Percentiles rank a stretch among this genome's conserved stretches.
These are phyloP conservation scores for Orthosia incerta DNA, from an alignment of 2,888 invertebrate species.

Conservation along the genomic window DNA sequence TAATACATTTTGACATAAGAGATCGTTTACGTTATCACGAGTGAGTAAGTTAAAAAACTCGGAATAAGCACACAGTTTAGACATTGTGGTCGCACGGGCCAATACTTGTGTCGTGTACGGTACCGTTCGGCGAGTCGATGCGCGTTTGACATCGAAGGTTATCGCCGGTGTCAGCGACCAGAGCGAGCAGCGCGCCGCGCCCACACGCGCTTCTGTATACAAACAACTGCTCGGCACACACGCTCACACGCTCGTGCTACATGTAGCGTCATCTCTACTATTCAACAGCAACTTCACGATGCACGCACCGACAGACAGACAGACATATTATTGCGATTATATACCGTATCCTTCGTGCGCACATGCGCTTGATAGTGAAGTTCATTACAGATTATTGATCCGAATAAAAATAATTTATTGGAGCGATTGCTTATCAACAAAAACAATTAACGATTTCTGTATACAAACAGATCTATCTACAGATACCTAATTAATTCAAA, in stretches of 20 bases:
- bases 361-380: conserved; percentile 80
- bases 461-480: conserved; percentile 53
- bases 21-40: no score
- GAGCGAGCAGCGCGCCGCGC: conserved; percentile 87
- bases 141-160: conserved; percentile 89
- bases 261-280: conserved; percentile 32
- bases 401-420: conserved; percentile 67
- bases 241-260: conserved; percentile 64
- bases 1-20: no score
- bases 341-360: conserved; percentile 75
- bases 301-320: conserved; percentile 61
- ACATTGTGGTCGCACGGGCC: conserved; percentile 44
- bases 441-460: conserved; percentile 60
- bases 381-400: conserved; percentile 80
- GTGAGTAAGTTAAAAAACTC: no score
- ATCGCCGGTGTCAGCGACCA: conserved; percentile 90
- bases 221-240: conserved; percentile 78
- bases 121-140: conserved; percentile 79
- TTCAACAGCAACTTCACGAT: conserved; percentile 48
- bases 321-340: conserved; percentile 68
- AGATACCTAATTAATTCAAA: conserved; percentile 48
- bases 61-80: no score
- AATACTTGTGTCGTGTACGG: conserved; percentile 65
- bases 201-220: conserved; percentile 87
- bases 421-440: conserved; percentile 64